These are phyloP conservation scores for Nannoperca obscura DNA, from an alignment of 2,797 vertebrate genomes.

Conservation along the genomic window DNA sequence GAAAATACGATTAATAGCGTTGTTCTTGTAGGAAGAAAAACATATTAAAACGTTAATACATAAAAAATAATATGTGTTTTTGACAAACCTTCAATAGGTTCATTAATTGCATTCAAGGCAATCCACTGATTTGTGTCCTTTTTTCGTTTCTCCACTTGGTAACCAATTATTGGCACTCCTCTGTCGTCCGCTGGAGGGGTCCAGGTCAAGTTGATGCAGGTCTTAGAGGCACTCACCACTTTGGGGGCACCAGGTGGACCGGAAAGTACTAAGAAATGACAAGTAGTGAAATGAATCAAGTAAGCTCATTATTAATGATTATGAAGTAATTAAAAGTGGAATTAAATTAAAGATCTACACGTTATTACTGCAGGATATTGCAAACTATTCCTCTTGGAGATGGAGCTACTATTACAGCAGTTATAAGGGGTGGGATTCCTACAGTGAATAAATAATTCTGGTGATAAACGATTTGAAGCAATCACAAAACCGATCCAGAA, in stretches of 20 bases:
- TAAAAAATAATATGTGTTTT: background rate
- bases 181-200: conserved; percentile 80
- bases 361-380: conserved; percentile 32
- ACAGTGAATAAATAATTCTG: conserved; percentile 13
- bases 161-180: conserved; percentile 84
- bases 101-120: conserved; percentile 77
- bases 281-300: conserved; percentile 26
- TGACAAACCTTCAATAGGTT: conserved; percentile 83
- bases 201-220: conserved; percentile 86
- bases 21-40: too few species aligned
- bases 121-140: conserved; percentile 87
- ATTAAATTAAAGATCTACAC: conserved; percentile 25
- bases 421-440: conserved; percentile 26
- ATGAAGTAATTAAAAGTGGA: conserved; percentile 21
- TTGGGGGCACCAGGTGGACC: conserved; percentile 84
- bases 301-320: conserved; percentile 22
- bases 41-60: too few species aligned
- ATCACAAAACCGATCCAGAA: conserved; percentile 35
- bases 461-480: conserved; percentile 49
- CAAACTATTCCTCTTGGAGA: conserved; percentile 14
- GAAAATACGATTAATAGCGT: conserved; percentile 16
- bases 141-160: conserved; percentile 88
- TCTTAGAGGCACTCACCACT: conserved; percentile 84
- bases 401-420: background rate
- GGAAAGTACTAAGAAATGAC: conserved; percentile 80